phyloP scores from a whole-genome alignment of 1,140 invertebrate species.

The Brachionus plicatilis region DNA sequence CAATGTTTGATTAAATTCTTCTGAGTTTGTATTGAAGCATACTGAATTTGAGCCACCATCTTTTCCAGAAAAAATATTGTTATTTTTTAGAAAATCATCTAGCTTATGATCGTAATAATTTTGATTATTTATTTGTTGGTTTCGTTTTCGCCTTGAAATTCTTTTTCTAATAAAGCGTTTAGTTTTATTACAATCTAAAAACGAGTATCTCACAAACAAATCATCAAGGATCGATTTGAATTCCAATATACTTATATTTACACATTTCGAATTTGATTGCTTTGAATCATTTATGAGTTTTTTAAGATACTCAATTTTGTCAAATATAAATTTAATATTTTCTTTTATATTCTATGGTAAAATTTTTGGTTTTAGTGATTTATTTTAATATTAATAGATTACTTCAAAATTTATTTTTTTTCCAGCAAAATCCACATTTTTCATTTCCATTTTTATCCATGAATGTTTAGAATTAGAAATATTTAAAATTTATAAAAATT shows the following conservation, averaged over 20 bases:
- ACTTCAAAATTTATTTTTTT: neutral
- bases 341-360: neutral
- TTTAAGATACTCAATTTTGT: neutral
- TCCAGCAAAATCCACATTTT: neutral
- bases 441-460: neutral
- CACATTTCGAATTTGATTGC: neutral
- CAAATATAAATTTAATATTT: neutral
- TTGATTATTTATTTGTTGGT: neutral
- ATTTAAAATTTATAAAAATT: neutral
- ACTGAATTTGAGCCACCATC: neutral
- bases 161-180: conserved; percentile 13
- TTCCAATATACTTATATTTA: neutral
- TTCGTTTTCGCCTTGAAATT: neutral
- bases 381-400: neutral
- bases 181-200: neutral
- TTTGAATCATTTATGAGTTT: neutral
- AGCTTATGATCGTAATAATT: conserved; percentile 8
- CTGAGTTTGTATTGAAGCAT: neutral
- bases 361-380: neutral
- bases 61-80: neutral
- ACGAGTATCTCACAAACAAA: neutral
- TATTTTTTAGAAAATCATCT: neutral
- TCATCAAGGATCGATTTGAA: neutral
- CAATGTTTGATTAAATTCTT: neutral
- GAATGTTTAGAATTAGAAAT: neutral